phyloP scores from a whole-genome alignment of 2,797 vertebrate genomes.

The Taenioides sp. region DNA sequence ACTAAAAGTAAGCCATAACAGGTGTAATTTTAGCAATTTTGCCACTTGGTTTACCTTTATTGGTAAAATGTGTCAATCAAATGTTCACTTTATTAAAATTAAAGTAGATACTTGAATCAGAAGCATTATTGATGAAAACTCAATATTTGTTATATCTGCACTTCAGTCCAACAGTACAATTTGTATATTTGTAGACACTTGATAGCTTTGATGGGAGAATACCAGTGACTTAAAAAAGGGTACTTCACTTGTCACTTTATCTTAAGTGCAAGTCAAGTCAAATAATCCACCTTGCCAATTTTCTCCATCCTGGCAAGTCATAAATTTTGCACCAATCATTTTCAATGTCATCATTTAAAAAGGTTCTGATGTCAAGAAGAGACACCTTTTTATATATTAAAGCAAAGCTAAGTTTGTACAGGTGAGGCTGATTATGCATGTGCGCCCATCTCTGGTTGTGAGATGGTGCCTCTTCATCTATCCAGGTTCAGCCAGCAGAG shows the following conservation, averaged over 20 bases:
- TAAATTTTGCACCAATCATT: constrained; percentile 62
- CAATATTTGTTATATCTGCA: constrained; percentile 39
- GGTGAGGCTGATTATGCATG: constrained; percentile 64
- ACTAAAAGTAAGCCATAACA: constrained; percentile 72
- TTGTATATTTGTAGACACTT: constrained; percentile 68
- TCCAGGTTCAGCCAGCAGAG: constrained; percentile 54
- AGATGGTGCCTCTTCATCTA: constrained; percentile 54
- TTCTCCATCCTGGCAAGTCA: constrained; percentile 50
- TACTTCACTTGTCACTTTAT: constrained; percentile 75
- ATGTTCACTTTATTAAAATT: constrained; percentile 66
- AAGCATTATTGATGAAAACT: constrained; percentile 66
- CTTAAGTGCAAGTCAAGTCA: constrained; percentile 70
- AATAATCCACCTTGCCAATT: constrained; percentile 44
- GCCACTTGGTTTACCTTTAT: constrained; percentile 56
- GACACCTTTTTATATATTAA: constrained; percentile 48
- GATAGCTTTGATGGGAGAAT: constrained; percentile 66
- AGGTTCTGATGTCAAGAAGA: constrained; percentile 63
- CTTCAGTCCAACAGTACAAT: constrained; percentile 18
- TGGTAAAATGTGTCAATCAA: constrained; percentile 57
- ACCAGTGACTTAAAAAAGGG: constrained; percentile 61
- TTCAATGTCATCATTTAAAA: constrained; percentile 44
- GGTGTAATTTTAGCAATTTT: constrained; percentile 60
- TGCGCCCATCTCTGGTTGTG: constrained; percentile 49
- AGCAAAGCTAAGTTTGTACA: constrained; percentile 56
- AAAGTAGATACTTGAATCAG: constrained; percentile 74